These are phyloP conservation scores for Aphidius ervi DNA, from an alignment of 1,140 invertebrate species.

Conservation along the genomic window DNA sequence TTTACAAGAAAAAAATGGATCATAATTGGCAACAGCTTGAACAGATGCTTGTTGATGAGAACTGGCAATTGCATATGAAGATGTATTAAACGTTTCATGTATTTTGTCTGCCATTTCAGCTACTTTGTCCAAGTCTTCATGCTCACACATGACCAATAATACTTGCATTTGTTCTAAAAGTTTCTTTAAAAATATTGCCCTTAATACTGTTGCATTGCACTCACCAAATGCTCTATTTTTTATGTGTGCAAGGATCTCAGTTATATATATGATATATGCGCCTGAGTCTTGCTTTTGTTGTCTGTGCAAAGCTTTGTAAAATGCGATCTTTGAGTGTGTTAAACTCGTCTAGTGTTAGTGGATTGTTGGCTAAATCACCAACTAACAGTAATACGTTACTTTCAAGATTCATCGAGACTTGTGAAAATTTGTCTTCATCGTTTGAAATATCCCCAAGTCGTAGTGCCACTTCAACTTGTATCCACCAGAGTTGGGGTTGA, in stretches of 20 bases:
- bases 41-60: too few relatives aligned
- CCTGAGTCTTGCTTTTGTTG: conserved; percentile 23
- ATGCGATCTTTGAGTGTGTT: conserved; percentile 16
- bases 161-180: conserved; percentile 19
- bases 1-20: too few relatives aligned
- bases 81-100: neutral
- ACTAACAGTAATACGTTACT: conserved; percentile 7
- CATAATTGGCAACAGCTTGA: neutral
- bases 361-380: conserved; percentile 14
- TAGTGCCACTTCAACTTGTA: conserved; percentile 1
- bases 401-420: neutral
- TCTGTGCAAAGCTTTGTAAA: conserved; percentile 24
- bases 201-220: conserved; percentile 21
- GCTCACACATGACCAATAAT: neutral
- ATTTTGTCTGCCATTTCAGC: conserved; percentile 19
- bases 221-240: conserved; percentile 17
- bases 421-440: neutral
- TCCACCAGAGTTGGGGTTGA: conserved; percentile 6
- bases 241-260: conserved; percentile 31
- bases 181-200: conserved; percentile 23
- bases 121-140: neutral
- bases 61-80: too few relatives aligned
- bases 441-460: neutral
- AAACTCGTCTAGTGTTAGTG: conserved; percentile 20
- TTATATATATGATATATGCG: conserved; percentile 31